Conservation (phyloP, 1,140 invertebrate genomes). For the Pygmarrhopalites habei region DNA sequence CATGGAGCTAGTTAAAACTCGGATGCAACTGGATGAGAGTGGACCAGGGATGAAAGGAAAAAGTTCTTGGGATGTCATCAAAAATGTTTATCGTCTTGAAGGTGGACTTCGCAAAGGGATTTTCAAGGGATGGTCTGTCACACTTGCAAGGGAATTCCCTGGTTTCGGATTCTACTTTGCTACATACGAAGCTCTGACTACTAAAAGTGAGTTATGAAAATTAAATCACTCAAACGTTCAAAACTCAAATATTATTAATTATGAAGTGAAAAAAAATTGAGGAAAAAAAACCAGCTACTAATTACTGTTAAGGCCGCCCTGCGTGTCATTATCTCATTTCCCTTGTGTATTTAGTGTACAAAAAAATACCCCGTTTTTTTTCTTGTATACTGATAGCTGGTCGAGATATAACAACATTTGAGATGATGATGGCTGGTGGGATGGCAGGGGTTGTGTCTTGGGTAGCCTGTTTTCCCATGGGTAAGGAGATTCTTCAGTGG, state of each 20-base stretch:
- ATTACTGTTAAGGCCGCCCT: too few relatives aligned
- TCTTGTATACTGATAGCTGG: constrained; percentile 12
- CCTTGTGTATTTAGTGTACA: too few relatives aligned
- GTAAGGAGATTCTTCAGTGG: too few relatives aligned
- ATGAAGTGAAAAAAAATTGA: too few relatives aligned
- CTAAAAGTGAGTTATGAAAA: too few relatives aligned
- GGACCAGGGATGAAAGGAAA: background rate
- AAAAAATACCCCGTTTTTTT: too few relatives aligned
- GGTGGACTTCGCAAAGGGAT: constrained; percentile 54
- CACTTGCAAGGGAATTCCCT: constrained; percentile 59
- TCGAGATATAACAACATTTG: constrained; percentile 43
- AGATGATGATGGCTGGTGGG: constrained; percentile 69
- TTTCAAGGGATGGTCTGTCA: constrained; percentile 67
- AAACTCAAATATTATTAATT: too few relatives aligned
- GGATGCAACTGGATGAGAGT: constrained; percentile 57
- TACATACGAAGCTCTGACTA: constrained; percentile 62
- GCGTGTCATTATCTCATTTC: too few relatives aligned
- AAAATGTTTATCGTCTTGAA: constrained; percentile 54
- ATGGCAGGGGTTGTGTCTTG: constrained; percentile 75
- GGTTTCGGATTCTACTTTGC: constrained; percentile 64
- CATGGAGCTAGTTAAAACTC: constrained; percentile 79
- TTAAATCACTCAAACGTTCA: too few relatives aligned
- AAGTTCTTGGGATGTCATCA: constrained; percentile 57
- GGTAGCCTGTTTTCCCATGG: constrained; percentile 74
- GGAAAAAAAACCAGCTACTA: too few relatives aligned